Evolutionary conservation across 2,888 invertebrate genomes (phyloP), one percentile per base, ranked within the genome.

Genomic region (Rhimphoctona megacephalus): DNA sequence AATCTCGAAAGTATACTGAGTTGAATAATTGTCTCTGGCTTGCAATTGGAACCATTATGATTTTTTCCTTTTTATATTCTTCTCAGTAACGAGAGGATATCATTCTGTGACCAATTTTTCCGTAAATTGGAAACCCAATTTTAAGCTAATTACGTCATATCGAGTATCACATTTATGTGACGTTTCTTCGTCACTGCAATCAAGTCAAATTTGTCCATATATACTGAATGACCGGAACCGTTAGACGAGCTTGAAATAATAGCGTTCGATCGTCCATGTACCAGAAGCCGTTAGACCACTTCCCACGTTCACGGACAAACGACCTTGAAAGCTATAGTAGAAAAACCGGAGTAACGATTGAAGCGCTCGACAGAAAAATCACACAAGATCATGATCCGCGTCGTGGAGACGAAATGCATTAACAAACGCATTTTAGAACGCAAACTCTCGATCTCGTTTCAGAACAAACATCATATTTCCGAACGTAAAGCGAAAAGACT

Each of bases 231-330:
- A 78, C 78, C 78, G 81, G 69, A 84, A 79, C 86, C 78, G 84
- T 86, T 86, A 84, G 81, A 81, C 78, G 64, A 39, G 70, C 77
- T 81, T 81, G 81, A 46, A 84, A 86, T 84, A 79, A 86, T 84
- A 79, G 49, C 64, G 36, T 25, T 72, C 17, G 22, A 39, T 81
- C 79, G 81, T 49, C 14, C 30, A 39, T 49, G 67, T 36, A 57
- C 54, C 43, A 61, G 30, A 46, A 83, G 77, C 79, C 83, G 78
- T 83, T 81, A 81, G 73, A 83, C 70, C 64, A 61, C 81, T 81
- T 81, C 81, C 64, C 52, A 69, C 78, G 78, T 81, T 72, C 84
- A 73, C 74, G 84, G 72, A 33, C 84, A 64, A 52, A 46, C 74
- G 84, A 82, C 86, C 86, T 86, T 86, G 81, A 61, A 30, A 33